Base-by-base conservation (phyloP, 2,797 vertebrate genomes). In the Hydrophis major region DNA sequence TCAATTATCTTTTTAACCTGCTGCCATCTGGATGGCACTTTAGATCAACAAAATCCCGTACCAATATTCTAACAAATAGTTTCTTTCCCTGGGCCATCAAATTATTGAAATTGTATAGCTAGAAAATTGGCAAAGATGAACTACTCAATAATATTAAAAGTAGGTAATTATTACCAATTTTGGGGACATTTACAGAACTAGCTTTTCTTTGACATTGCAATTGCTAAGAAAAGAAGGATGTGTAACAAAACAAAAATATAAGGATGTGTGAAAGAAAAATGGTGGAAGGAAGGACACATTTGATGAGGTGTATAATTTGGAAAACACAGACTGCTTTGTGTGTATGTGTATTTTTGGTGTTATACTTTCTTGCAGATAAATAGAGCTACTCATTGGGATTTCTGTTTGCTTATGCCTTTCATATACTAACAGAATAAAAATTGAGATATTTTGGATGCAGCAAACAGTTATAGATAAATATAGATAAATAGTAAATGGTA, bases 81-180 rank as follows among this genome's bases (percentile, higher is more conserved):
- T 42, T 42, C 42, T 42, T 42, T 42, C 42, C 42, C 37, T 37
- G 37, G 37, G 37, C 37, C 42, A 42, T 42, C 42, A 86, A 12
- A 69, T 90, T 7, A 59, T 88, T 1, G 90, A 92, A 93, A 94
- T 91, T 37, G 12, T 69, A 86, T 87, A 91, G 1, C 13, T 91
- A 32, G 25, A 12, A 60, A 28, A 7, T 89, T 60, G 88, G 16
- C n/a, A 92, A 0, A 61, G 27, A 22, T 57, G 18, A 78, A 55
- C 42, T 83, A 37, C 78, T 4, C 63, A 37, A 57, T 90, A 2
- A 25, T 59, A 69, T 93, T 88, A 91, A 90, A 56, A 83, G 13
- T 28, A 90, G 66, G 20, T 55, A 4, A n/a, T 42, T 55, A 47
- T 37, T 92, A 42, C 13, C 92, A 28, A 4, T 11, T 60, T 27